Conservation (phyloP, 1,140 invertebrate species). For the Elysia chlorotica region DNA sequence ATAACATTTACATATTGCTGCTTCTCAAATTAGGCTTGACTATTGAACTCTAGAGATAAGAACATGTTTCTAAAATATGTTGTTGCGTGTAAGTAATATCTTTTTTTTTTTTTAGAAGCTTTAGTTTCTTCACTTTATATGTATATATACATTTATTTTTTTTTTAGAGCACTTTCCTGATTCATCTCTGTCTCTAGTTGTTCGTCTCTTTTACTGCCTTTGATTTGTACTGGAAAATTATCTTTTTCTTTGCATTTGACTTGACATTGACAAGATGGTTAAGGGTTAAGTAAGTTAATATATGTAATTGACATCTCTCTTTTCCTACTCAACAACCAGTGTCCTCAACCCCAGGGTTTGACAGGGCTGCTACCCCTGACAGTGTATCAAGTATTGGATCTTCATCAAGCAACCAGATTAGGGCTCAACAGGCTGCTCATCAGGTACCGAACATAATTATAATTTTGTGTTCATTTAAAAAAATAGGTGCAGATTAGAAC, state of each 20-base stretch:
- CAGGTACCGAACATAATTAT: conserved; percentile 15
- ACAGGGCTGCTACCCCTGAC: conserved; percentile 50
- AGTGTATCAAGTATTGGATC: conserved; percentile 55
- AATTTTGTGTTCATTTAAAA: neutral
- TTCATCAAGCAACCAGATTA: conserved; percentile 35
- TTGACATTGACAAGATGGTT: neutral
- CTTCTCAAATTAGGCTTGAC: no score
- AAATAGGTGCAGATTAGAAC: neutral
- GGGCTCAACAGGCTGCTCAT: conserved; percentile 33
- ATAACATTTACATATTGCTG: no score
- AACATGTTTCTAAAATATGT: no score
- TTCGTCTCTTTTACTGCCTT: neutral
- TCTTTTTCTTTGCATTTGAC: neutral
- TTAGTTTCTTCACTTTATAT: no score
- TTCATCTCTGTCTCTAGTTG: neutral
- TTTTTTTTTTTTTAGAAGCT: no score
- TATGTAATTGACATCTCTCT: no score
- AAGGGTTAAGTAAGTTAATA: no score
- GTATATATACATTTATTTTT: no score
- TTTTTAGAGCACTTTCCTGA: neutral
- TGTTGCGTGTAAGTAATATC: no score
- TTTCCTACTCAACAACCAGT: no score
- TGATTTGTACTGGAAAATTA: neutral
- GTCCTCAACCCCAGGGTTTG: conserved; percentile 16
- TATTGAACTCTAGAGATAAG: no score